Evolutionary conservation across 1,140 invertebrate genomes (phyloP).

Genomic region (Drosophila ambigua): DNA sequence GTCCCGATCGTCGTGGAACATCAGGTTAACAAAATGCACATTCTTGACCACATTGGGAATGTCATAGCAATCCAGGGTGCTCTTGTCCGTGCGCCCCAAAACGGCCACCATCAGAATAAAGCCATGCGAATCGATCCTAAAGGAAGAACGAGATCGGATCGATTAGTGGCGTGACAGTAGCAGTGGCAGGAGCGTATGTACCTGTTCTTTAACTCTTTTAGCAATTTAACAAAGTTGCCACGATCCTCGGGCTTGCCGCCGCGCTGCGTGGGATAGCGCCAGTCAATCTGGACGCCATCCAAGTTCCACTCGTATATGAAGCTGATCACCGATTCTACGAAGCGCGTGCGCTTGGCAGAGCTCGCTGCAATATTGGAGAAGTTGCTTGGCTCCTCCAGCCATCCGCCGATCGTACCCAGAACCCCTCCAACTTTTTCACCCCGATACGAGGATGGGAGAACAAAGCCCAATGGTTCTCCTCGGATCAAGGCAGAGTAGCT

Average conservation of each 20-base stretch:
- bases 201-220: constrained; percentile 74
- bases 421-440: too few relatives aligned
- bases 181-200: too few relatives aligned
- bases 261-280: constrained; percentile 86
- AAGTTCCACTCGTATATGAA: constrained; percentile 85
- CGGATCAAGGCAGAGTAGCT: too few relatives aligned
- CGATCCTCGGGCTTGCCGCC: constrained; percentile 84
- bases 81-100: constrained; percentile 82
- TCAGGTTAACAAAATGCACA: constrained; percentile 86
- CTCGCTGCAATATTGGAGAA: constrained; percentile 85
- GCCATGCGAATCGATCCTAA: constrained; percentile 83
- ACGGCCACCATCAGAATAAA: constrained; percentile 87
- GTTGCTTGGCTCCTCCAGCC: constrained; percentile 86
- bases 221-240: constrained; percentile 83
- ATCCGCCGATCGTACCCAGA: constrained; percentile 87
- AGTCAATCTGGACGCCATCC: constrained; percentile 88
- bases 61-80: constrained; percentile 85
- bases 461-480: too few relatives aligned
- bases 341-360: constrained; percentile 74
- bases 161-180: not conserved
- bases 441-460: too few relatives aligned
- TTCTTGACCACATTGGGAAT: constrained; percentile 84
- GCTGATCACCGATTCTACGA: constrained; percentile 84
- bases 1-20: constrained; percentile 89
- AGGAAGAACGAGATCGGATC: not conserved